These are phyloP conservation scores for silkworm (Bombyx mori) DNA, from an alignment of 1,140 invertebrate genomes.

Conservation along the genomic window DNA sequence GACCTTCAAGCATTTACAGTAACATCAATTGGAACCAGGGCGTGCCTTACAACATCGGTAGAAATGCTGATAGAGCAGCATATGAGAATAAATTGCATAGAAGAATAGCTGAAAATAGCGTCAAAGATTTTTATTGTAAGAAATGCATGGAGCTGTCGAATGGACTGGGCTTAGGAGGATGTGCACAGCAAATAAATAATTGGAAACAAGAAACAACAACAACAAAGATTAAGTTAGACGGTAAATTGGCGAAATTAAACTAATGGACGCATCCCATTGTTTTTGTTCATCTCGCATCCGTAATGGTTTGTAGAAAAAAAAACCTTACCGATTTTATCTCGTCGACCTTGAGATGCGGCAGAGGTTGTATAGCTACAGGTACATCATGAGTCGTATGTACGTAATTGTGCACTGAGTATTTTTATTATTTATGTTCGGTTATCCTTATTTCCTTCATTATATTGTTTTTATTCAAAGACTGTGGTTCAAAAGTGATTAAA, in stretches of 20 bases:
- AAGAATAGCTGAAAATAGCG: conserved; percentile 40
- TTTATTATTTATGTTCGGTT: background rate
- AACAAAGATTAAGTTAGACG: conserved; percentile 54
- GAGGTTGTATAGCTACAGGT: conserved; percentile 14
- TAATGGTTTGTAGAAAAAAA: conserved; percentile 30
- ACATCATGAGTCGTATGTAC: conserved; percentile 12
- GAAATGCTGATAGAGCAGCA: conserved; percentile 17
- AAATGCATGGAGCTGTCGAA: conserved; percentile 50
- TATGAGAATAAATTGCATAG: conserved; percentile 30
- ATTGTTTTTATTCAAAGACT: background rate
- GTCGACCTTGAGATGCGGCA: conserved; percentile 37
- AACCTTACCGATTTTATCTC: conserved; percentile 33
- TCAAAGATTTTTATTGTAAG: conserved; percentile 55
- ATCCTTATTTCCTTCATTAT: background rate
- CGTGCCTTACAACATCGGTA: conserved; percentile 17
- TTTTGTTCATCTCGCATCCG: conserved; percentile 34
- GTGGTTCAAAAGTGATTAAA: too few species aligned
- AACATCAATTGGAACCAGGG: conserved; percentile 52
- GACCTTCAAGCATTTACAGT: conserved; percentile 47
- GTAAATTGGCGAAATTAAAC: conserved; percentile 65
- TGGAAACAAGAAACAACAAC: conserved; percentile 45
- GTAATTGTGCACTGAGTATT: conserved; percentile 1
- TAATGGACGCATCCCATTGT: conserved; percentile 38
- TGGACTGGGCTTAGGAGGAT: conserved; percentile 21
- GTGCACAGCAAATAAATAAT: conserved; percentile 27